Evolutionary conservation across 2,888 invertebrate species (phyloP).

Genomic region (Sycophila texana): DNA sequence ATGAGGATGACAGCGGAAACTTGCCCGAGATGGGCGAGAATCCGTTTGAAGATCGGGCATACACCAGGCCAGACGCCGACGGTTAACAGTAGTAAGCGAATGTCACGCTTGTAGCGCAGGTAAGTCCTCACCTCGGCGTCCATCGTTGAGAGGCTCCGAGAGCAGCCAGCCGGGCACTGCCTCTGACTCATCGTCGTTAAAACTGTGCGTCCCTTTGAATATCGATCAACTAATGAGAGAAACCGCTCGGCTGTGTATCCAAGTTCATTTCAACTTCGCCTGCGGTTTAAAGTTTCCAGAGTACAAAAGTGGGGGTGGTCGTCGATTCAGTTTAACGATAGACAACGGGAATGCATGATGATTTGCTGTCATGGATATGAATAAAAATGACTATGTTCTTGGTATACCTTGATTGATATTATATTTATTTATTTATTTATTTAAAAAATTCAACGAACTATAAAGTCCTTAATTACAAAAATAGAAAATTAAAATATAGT

Average conservation of each 20-base stretch:
- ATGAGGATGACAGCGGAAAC: background rate
- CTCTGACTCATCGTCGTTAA: background rate
- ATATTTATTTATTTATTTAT: no score
- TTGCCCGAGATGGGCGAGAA: background rate
- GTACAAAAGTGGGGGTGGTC: no score
- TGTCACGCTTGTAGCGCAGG: background rate
- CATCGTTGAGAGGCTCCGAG: background rate
- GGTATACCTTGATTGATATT: no score
- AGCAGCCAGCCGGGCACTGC: background rate
- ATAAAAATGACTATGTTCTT: no score
- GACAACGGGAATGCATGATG: no score
- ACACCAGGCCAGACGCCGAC: slow-evolving; percentile 30
- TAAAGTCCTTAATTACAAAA: no score
- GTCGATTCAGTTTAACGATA: no score
- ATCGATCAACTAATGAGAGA: background rate
- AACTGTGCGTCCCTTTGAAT: background rate
- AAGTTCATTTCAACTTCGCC: background rate
- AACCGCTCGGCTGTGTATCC: background rate
- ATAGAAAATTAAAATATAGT: no score
- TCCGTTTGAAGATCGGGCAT: slow-evolving; percentile 43
- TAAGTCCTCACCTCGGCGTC: slow-evolving; percentile 3
- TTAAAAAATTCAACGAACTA: no score
- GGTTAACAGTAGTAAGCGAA: background rate
- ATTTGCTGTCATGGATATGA: no score
- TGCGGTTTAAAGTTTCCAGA: slow-evolving; percentile 3